These are phyloP conservation scores for Styela plicata DNA, from an alignment of 23 tunicate species.

Conservation along the genomic window DNA sequence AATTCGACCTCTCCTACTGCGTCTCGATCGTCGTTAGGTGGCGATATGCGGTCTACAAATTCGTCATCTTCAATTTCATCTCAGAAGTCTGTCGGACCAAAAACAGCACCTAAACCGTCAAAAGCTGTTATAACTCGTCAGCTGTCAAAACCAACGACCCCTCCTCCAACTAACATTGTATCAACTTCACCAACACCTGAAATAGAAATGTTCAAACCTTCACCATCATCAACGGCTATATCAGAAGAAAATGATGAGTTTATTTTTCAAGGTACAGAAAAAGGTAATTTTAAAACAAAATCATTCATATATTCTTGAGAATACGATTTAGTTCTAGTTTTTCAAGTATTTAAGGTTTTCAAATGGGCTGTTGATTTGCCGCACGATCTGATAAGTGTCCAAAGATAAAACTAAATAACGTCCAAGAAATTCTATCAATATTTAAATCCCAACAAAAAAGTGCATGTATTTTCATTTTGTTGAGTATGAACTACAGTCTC, in stretches of 20 bases:
- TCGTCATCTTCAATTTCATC: constrained; percentile 16
- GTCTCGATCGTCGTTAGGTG: constrained; percentile 9
- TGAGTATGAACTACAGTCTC: no score
- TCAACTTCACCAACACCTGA: background rate
- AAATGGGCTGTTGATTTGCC: no score
- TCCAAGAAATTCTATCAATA: no score
- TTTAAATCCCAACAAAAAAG: no score
- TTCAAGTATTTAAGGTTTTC: no score
- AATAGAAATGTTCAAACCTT: background rate
- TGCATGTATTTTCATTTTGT: no score
- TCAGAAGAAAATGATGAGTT: background rate
- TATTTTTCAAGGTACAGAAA: background rate
- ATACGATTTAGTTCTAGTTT: no score
- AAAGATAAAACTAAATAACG: no score
- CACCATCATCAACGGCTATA: background rate
- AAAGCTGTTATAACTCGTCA: constrained; percentile 9
- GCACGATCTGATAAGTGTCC: no score
- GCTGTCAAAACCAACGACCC: constrained; percentile 19
- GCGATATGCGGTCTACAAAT: background rate
- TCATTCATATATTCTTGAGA: no score
- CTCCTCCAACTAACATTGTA: background rate
- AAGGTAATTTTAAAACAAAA: no score
- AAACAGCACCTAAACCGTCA: constrained; percentile 28
- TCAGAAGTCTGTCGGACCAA: constrained; percentile 16
- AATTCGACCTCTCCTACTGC: background rate